phyloP scores from a whole-genome alignment of 2,797 vertebrate species.

The Mus caroli region DNA sequence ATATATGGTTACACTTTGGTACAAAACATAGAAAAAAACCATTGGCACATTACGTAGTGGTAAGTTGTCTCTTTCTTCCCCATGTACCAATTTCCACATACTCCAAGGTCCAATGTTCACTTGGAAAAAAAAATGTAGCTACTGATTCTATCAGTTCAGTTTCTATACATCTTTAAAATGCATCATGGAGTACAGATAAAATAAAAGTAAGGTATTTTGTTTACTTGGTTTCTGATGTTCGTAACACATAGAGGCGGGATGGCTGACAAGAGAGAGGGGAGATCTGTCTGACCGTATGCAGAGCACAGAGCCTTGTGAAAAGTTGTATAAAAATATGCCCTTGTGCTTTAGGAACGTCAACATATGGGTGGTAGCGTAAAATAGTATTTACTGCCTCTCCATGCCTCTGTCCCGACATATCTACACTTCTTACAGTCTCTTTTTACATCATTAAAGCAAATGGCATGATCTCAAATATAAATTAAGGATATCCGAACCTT shows the following conservation, averaged over 20 bases:
- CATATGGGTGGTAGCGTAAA: slow-evolving; percentile 82
- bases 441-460: slow-evolving; percentile 76
- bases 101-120: slow-evolving; percentile 67
- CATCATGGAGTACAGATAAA: slow-evolving; percentile 80
- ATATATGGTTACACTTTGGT: slow-evolving; percentile 85
- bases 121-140: slow-evolving; percentile 52
- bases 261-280: slow-evolving; percentile 64
- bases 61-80: slow-evolving; percentile 74
- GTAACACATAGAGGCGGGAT: slow-evolving; percentile 78
- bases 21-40: slow-evolving; percentile 90
- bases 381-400: slow-evolving; percentile 77
- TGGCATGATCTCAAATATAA: slow-evolving; percentile 79
- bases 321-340: slow-evolving; percentile 88
- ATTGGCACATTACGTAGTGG: slow-evolving; percentile 87
- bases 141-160: slow-evolving; percentile 66
- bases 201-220: slow-evolving; percentile 74
- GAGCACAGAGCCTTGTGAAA: slow-evolving; percentile 84
- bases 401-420: slow-evolving; percentile 77
- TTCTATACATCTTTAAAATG: slow-evolving; percentile 75
- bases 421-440: slow-evolving; percentile 79
- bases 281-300: slow-evolving; percentile 78
- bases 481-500: slow-evolving; percentile 79
- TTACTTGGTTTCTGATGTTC: slow-evolving; percentile 72
- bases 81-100: slow-evolving; percentile 27
- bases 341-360: slow-evolving; percentile 88